Conservation (phyloP, 2,888 invertebrate genomes). For the Orthosia cruda region DNA sequence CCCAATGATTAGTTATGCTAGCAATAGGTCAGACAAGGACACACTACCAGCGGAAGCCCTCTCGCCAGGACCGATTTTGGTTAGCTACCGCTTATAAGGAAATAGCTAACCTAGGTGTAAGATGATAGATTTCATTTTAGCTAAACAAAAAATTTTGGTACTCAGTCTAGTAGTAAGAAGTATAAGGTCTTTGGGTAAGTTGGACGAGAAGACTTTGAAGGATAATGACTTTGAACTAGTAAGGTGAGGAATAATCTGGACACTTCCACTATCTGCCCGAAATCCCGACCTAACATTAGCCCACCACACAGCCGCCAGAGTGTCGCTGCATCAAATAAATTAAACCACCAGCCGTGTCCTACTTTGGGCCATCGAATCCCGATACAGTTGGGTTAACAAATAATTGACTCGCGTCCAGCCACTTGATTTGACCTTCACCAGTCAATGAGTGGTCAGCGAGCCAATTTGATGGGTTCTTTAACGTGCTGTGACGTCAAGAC, state of each 20-base stretch:
- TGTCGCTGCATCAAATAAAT: slow-evolving; percentile 71
- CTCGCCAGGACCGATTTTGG: too few relatives aligned
- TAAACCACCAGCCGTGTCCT: slow-evolving; percentile 73
- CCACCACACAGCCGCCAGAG: slow-evolving; percentile 58
- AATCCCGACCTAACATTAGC: slow-evolving; percentile 70
- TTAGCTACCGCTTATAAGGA: too few relatives aligned
- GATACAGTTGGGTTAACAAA: slow-evolving; percentile 84
- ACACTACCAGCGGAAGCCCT: too few relatives aligned
- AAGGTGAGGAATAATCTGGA: neutral
- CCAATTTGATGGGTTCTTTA: slow-evolving; percentile 66
- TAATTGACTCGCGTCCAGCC: slow-evolving; percentile 81
- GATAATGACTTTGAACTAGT: neutral
- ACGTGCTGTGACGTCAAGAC: slow-evolving; percentile 65
- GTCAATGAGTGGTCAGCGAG: slow-evolving; percentile 72
- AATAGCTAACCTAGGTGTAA: too few relatives aligned
- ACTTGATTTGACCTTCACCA: slow-evolving; percentile 80
- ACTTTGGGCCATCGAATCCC: slow-evolving; percentile 80
- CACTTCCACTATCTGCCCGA: neutral
- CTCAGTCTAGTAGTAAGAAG: too few relatives aligned
- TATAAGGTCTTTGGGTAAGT: too few relatives aligned
- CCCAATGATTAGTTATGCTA: too few relatives aligned
- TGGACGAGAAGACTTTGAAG: too few relatives aligned
- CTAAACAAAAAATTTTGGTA: too few relatives aligned
- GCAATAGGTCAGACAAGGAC: too few relatives aligned
- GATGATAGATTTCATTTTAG: too few relatives aligned